Evolutionary conservation across 1,140 invertebrate species (phyloP).

Genomic region (Penaeus indicus): DNA sequence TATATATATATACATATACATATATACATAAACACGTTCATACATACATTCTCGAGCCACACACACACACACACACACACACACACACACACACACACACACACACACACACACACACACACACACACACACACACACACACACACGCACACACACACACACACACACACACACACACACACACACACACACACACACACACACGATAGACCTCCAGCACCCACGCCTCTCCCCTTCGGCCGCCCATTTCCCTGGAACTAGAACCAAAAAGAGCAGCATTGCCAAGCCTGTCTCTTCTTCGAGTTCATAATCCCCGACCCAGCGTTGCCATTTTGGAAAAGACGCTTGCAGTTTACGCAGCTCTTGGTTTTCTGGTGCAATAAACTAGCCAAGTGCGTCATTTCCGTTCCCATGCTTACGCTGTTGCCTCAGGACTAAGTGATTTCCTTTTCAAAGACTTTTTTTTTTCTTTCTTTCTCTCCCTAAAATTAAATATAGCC

Average conservation of each 20-base stretch:
- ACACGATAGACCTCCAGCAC: not conserved
- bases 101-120: not conserved
- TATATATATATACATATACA: too few relatives aligned
- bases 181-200: not conserved
- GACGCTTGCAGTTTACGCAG: too few relatives aligned
- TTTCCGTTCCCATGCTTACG: too few relatives aligned
- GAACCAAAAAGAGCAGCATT: not conserved
- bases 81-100: not conserved
- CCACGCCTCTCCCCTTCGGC: not conserved
- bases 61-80: not conserved
- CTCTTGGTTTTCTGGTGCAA: too few relatives aligned
- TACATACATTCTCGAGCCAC: too few relatives aligned
- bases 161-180: not conserved
- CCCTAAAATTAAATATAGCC: too few relatives aligned
- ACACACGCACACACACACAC: not conserved
- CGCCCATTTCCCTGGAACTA: not conserved
- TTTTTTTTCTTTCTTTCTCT: too few relatives aligned
- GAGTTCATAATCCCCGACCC: not conserved
- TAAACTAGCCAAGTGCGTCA: too few relatives aligned
- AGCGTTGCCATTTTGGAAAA: too few relatives aligned
- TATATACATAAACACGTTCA: too few relatives aligned
- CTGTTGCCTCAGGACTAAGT: too few relatives aligned
- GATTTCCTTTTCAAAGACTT: too few relatives aligned
- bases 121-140: not conserved
- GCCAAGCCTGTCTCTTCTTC: not conserved